Percentiles rank a stretch among this genome's conserved stretches.
Conservation (phyloP, 2,888 invertebrate genomes). For the Shargacucullia verbasci region DNA sequence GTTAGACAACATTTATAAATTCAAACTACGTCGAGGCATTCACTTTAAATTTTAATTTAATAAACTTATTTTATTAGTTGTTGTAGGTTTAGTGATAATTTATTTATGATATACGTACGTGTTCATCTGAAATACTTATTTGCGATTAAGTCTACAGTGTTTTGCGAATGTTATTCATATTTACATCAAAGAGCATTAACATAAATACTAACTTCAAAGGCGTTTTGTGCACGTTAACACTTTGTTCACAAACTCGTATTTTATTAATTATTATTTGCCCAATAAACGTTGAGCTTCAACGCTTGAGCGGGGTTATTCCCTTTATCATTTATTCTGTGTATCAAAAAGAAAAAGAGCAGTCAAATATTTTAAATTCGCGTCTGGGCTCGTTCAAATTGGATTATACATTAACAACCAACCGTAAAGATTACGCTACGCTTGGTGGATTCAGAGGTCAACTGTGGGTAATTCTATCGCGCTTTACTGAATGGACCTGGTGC, state of each 20-base stretch:
- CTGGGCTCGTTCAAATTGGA: conserved; percentile 28
- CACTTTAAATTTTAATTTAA: not conserved
- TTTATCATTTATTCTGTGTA: conserved; percentile 38
- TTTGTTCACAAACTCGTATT: conserved; percentile 38
- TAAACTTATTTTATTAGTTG: not conserved
- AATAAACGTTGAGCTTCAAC: conserved; percentile 27
- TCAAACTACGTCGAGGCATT: not conserved
- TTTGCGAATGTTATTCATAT: too few relatives aligned
- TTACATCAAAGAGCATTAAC: too few relatives aligned
- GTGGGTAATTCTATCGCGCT: conserved; percentile 12
- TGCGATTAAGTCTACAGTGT: too few relatives aligned
- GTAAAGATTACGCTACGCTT: conserved; percentile 32
- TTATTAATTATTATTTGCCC: conserved; percentile 47
- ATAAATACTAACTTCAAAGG: not conserved
- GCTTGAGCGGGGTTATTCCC: conserved; percentile 28
- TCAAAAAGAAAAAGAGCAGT: conserved; percentile 21
- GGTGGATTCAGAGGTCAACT: conserved; percentile 22
- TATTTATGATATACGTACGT: too few relatives aligned
- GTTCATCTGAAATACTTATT: too few relatives aligned
- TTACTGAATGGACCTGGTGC: not conserved
- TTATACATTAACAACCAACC: conserved; percentile 37
- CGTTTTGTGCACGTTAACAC: conserved; percentile 31
- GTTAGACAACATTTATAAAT: conserved; percentile 1
- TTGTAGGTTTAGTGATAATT: conserved; percentile 8
- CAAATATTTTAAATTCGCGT: conserved; percentile 24